Percentiles rank a stretch among this genome's conserved stretches.
phyloP scores from a whole-genome alignment of 2,888 invertebrate species.

The Linnaemya vulpina region DNA sequence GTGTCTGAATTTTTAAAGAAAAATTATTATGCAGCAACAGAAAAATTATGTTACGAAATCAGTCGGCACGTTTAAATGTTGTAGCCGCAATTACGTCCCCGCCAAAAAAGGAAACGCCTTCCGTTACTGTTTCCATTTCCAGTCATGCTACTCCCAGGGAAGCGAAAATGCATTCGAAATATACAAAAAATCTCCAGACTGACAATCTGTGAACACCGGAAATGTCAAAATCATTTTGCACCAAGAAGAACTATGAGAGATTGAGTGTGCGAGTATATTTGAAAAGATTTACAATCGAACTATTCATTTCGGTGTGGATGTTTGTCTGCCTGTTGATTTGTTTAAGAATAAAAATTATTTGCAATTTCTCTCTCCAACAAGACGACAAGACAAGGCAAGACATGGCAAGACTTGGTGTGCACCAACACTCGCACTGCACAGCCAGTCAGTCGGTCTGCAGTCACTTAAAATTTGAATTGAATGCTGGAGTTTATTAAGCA shows the following conservation, averaged over 20 bases:
- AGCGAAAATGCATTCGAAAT: not conserved
- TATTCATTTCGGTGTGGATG: not conserved
- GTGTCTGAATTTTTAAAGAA: no score
- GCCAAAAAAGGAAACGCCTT: no score
- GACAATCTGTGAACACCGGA: slow-evolving; percentile 4
- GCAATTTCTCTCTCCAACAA: slow-evolving; percentile 42
- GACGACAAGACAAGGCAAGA: slow-evolving; percentile 31
- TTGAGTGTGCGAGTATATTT: not conserved
- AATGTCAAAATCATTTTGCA: slow-evolving; percentile 21
- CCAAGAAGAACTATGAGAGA: slow-evolving; percentile 21
- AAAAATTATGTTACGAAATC: no score
- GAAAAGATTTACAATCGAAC: slow-evolving; percentile 4
- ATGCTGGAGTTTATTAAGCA: slow-evolving; percentile 41
- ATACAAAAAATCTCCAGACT: not conserved
- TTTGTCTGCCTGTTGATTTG: not conserved
- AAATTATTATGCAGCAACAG: no score
- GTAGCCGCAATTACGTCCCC: no score
- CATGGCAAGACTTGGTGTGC: slow-evolving; percentile 16
- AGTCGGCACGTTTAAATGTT: no score
- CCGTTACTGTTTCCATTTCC: no score
- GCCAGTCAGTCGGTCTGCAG: slow-evolving; percentile 22
- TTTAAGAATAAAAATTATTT: slow-evolving; percentile 28
- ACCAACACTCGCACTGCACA: slow-evolving; percentile 14
- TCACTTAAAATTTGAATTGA: slow-evolving; percentile 56
- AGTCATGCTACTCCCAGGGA: not conserved